Conservation (phyloP, 1,140 invertebrate species). For the Paraescarpia echinospica region DNA sequence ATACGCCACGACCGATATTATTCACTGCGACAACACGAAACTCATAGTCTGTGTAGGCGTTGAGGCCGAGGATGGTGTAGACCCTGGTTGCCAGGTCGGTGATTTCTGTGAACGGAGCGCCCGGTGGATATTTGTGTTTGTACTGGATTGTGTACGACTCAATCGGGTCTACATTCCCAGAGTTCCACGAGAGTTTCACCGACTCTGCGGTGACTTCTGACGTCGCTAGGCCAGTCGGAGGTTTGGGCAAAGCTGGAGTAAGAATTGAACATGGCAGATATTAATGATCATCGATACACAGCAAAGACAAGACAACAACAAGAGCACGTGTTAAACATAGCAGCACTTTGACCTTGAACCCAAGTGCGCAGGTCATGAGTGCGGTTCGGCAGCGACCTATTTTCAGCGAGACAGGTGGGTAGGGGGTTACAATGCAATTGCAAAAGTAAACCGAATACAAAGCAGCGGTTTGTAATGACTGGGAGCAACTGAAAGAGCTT, state of each 20-base stretch:
- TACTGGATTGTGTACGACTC: conserved; percentile 94
- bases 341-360: background rate
- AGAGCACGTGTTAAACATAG: conserved; percentile 2
- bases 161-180: conserved; percentile 75
- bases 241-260: conserved; percentile 77
- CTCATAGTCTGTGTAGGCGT: conserved; percentile 92
- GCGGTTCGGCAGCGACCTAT: background rate
- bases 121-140: conserved; percentile 81
- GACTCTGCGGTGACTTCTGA: conserved; percentile 92
- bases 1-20: conserved; percentile 84
- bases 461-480: background rate
- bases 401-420: background rate
- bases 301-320: background rate
- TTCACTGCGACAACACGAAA: conserved; percentile 94
- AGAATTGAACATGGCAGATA: conserved; percentile 13
- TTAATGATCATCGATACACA: conserved; percentile 3
- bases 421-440: background rate
- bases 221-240: conserved; percentile 82
- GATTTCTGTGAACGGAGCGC: conserved; percentile 66
- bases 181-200: conserved; percentile 87
- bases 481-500: background rate
- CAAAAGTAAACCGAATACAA: background rate
- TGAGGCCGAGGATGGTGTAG: conserved; percentile 84
- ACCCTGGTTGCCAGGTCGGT: conserved; percentile 89
- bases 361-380: background rate